Evolutionary conservation across 2,888 invertebrate genomes (phyloP).

Genomic region (Hetaerina titia): DNA sequence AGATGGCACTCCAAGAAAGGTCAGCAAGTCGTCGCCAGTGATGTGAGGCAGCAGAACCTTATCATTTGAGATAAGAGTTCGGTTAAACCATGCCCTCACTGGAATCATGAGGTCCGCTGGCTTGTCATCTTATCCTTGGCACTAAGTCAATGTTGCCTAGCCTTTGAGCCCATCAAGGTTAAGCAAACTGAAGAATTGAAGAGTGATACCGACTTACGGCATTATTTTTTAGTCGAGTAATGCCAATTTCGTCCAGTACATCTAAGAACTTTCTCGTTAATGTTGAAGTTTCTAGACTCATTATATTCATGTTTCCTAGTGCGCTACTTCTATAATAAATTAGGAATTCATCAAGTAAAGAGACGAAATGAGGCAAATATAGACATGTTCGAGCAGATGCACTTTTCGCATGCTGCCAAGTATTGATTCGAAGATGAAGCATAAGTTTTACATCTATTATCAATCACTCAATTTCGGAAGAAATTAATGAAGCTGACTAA

Average conservation of each 20-base stretch:
- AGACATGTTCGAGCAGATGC: too few species aligned
- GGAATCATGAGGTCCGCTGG: background rate
- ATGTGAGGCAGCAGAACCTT: conserved; percentile 21
- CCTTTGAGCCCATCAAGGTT: background rate
- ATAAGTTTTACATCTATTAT: too few species aligned
- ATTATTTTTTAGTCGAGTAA: background rate
- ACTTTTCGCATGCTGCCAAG: too few species aligned
- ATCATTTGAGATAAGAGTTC: conserved; percentile 34
- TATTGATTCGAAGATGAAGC: too few species aligned
- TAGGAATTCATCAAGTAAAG: too few species aligned
- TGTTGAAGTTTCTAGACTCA: too few species aligned
- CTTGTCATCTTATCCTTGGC: background rate
- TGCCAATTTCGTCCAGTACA: background rate
- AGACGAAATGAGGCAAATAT: too few species aligned
- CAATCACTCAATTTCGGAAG: too few species aligned
- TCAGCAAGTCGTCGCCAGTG: background rate
- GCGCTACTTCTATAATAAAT: too few species aligned
- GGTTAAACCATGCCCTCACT: conserved; percentile 36
- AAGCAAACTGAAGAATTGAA: background rate
- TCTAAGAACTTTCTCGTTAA: background rate
- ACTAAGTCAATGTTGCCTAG: background rate
- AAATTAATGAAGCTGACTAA: too few species aligned
- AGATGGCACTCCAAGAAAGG: background rate
- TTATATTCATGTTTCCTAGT: too few species aligned
- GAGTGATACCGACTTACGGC: background rate